phyloP scores from a whole-genome alignment of 2,888 invertebrate species.

The Xanthostigma xanthostigma region DNA sequence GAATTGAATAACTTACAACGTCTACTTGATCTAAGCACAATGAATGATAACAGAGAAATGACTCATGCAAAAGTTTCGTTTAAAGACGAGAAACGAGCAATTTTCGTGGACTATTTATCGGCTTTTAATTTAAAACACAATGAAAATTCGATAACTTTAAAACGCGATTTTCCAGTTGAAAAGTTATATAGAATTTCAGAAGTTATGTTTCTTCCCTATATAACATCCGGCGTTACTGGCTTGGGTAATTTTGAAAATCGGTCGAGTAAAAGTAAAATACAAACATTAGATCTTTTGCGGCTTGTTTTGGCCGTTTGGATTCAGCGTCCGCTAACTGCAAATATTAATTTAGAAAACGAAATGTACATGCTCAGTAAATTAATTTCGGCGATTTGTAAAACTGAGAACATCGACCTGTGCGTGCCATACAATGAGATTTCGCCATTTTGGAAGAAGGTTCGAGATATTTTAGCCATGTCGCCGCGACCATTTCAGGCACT shows the following conservation, averaged over 20 bases:
- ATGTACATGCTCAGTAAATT: constrained; percentile 53
- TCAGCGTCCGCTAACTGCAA: constrained; percentile 37
- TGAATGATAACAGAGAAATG: constrained; percentile 25
- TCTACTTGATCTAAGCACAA: constrained; percentile 40
- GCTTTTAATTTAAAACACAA: constrained; percentile 29
- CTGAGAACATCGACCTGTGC: constrained; percentile 39
- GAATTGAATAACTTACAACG: constrained; percentile 48
- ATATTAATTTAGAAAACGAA: constrained; percentile 34
- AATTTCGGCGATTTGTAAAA: constrained; percentile 46
- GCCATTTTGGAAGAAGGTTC: constrained; percentile 68
- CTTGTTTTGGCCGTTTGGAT: constrained; percentile 59
- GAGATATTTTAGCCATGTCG: constrained; percentile 57
- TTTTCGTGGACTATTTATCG: constrained; percentile 37
- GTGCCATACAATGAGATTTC: constrained; percentile 56
- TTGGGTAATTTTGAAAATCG: constrained; percentile 17
- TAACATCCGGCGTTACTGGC: constrained; percentile 17
- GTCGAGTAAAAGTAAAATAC: constrained; percentile 28
- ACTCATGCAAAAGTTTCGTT: constrained; percentile 39
- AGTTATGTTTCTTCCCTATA: constrained; percentile 22
- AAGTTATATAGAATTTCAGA: constrained; percentile 27
- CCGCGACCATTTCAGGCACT: constrained; percentile 62
- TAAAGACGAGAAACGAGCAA: constrained; percentile 32
- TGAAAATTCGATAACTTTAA: constrained; percentile 26
- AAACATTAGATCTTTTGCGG: constrained; percentile 51
- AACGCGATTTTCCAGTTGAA: constrained; percentile 25